Evolutionary conservation across 2,113 vertebrate genomes (phyloP).

Genomic region (Vulpes ferrilata): DNA sequence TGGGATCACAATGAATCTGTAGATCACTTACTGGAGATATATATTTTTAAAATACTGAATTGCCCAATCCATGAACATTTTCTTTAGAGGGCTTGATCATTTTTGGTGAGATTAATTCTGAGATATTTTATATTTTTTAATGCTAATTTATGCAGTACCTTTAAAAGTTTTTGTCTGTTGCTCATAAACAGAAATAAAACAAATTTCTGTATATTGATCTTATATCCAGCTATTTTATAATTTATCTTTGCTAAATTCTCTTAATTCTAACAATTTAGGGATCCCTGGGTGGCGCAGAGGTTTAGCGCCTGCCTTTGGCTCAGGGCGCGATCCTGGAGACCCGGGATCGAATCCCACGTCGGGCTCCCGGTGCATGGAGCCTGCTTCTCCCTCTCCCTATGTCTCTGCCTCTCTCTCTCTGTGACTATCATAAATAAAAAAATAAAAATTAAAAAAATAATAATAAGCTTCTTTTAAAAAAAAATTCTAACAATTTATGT

Average conservation of each 20-base stretch:
- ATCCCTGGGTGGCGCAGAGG: too few relatives aligned
- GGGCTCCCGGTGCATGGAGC: too few relatives aligned
- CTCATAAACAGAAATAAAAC: background rate
- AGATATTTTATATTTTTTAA: background rate
- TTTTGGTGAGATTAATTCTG: background rate
- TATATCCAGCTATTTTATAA: background rate
- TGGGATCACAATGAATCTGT: background rate
- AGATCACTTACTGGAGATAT: background rate
- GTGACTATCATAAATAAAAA: too few relatives aligned
- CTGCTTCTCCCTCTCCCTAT: too few relatives aligned
- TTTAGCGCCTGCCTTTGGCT: too few relatives aligned
- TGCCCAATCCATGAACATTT: background rate
- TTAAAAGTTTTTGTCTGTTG: background rate
- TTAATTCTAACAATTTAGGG: background rate
- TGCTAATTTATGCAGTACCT: background rate
- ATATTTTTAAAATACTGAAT: background rate
- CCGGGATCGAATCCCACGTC: too few relatives aligned
- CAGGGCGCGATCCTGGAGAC: too few relatives aligned
- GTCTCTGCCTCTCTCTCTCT: too few relatives aligned
- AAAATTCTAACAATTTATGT: background rate
- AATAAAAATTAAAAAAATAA: too few relatives aligned
- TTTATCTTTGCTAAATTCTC: conserved; percentile 12
- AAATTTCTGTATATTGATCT: background rate
- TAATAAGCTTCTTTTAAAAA: too few relatives aligned
- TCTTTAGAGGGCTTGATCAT: background rate